These are phyloP conservation scores for Meteorus sp. DNA, from an alignment of 1,140 invertebrate species.

Conservation along the genomic window DNA sequence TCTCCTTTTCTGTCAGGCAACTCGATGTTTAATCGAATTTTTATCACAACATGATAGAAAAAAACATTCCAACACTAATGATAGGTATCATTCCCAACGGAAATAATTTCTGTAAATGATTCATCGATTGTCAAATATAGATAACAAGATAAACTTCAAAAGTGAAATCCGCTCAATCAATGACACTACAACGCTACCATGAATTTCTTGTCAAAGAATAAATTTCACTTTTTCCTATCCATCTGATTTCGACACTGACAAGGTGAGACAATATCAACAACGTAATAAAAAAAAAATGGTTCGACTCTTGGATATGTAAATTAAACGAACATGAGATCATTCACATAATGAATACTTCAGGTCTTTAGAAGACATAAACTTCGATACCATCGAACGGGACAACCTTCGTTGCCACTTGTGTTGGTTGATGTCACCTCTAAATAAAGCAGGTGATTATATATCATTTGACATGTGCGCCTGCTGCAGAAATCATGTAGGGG, in stretches of 20 bases:
- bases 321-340: constrained; percentile 39
- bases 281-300: constrained; percentile 16
- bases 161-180: not conserved
- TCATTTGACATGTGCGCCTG: constrained; percentile 1
- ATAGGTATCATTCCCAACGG: too few relatives aligned
- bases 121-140: too few relatives aligned
- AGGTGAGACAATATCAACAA: constrained; percentile 13
- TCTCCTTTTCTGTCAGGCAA: too few relatives aligned
- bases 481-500: not conserved
- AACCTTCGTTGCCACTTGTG: constrained; percentile 41
- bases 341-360: constrained; percentile 36
- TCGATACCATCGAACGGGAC: constrained; percentile 25
- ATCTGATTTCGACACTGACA: not conserved
- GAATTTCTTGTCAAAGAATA: too few relatives aligned
- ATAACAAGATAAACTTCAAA: not conserved
- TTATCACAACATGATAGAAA: too few relatives aligned
- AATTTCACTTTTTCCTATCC: too few relatives aligned
- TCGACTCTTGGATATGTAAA: constrained; percentile 25
- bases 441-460: constrained; percentile 40
- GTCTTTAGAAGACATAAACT: constrained; percentile 22
- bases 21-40: too few relatives aligned
- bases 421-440: constrained; percentile 46
- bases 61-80: too few relatives aligned
- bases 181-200: not conserved
- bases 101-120: too few relatives aligned